phyloP scores from a whole-genome alignment of 2,888 invertebrate species.

The Aphodius sticticus region DNA sequence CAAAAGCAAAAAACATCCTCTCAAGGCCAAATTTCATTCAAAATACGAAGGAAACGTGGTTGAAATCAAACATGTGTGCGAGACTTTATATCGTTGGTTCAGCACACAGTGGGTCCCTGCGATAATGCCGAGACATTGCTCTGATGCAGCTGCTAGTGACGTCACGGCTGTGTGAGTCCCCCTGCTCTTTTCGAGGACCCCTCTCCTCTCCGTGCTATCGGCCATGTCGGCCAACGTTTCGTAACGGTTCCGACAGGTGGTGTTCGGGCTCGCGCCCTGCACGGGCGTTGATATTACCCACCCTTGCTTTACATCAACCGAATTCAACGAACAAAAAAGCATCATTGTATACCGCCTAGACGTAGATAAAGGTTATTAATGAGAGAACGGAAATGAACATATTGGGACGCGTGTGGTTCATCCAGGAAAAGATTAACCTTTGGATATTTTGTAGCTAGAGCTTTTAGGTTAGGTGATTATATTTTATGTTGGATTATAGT shows the following conservation, averaged over 20 bases:
- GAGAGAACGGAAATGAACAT: constrained; percentile 30
- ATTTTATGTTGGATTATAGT: too few species aligned
- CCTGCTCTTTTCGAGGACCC: not conserved
- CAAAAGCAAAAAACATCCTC: too few species aligned
- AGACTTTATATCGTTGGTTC: not conserved
- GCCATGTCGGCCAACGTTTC: not conserved
- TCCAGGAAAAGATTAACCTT: too few species aligned
- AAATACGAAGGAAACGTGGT: too few species aligned
- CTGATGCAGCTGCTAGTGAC: constrained; percentile 21
- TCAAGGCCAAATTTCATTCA: too few species aligned
- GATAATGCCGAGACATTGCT: not conserved
- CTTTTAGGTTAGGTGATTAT: not conserved
- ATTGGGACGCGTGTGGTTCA: not conserved
- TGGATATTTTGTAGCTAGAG: too few species aligned
- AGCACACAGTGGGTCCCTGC: not conserved
- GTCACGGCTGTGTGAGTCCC: not conserved
- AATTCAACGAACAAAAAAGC: not conserved
- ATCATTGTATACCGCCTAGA: not conserved
- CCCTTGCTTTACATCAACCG: not conserved
- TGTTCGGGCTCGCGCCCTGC: constrained; percentile 30
- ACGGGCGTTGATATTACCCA: constrained; percentile 30
- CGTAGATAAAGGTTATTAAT: constrained; percentile 11
- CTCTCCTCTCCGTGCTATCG: not conserved
- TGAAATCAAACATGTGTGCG: not conserved
- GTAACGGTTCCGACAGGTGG: constrained; percentile 23